Evolutionary conservation across 2,797 vertebrate species (phyloP).

Genomic region (Hippocampus kuda): DNA sequence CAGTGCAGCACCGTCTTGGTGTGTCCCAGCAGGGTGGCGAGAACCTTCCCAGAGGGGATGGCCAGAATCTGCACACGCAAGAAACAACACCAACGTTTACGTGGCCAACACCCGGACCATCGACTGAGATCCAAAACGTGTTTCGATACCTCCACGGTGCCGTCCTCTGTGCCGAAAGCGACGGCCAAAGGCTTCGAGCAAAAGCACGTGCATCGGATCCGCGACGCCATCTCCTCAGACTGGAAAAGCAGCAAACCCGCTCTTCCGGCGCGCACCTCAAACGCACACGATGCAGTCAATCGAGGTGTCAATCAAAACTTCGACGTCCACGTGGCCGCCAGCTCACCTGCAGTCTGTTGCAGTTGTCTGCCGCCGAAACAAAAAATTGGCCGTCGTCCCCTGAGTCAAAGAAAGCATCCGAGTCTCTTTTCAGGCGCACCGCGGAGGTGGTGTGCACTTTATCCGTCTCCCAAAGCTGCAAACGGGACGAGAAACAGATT

Average conservation of each 20-base stretch:
- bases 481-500: conserved; percentile 8
- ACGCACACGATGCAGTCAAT: conserved; percentile 7
- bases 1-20: conserved; percentile 76
- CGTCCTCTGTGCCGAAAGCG: conserved; percentile 72
- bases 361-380: conserved; percentile 79
- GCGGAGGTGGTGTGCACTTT: conserved; percentile 85
- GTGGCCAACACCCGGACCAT: too few relatives aligned
- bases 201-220: conserved; percentile 78
- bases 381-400: conserved; percentile 48
- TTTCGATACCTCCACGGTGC: conserved; percentile 68
- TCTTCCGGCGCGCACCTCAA: conserved; percentile 75
- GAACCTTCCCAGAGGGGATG: conserved; percentile 67
- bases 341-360: conserved; percentile 79
- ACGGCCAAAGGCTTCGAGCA: conserved; percentile 61
- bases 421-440: conserved; percentile 78
- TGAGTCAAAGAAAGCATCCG: conserved; percentile 74
- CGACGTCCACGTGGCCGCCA: too few relatives aligned
- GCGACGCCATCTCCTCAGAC: conserved; percentile 65
- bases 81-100: not conserved
- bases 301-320: not conserved
- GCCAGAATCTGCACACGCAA: conserved; percentile 71
- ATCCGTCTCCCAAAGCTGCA: conserved; percentile 86
- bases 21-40: conserved; percentile 66
- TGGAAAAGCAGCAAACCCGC: conserved; percentile 68
- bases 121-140: not conserved